Evolutionary conservation across 2,113 vertebrate species (phyloP), one percentile per base, ranked within the genome.

Genomic region (Neolamprologus sp.): DNA sequence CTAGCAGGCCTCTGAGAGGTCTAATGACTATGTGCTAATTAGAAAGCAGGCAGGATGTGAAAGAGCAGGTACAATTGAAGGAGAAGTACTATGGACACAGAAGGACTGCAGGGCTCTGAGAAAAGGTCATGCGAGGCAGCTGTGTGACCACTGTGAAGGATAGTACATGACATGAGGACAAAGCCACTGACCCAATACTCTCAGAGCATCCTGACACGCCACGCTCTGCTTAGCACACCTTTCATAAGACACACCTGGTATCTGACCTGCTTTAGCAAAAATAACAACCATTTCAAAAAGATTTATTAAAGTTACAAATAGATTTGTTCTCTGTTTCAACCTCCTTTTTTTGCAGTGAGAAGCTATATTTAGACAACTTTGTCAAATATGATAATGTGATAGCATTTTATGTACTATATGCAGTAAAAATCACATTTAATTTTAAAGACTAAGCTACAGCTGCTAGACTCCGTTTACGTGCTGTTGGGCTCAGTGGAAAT

Each of bases 81-180:
- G 87, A 90, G 87, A 87, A 85, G 53, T 19, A 37, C 49, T 23
- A 75, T 58, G 87, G 85, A 89, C 81, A 82, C 84, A 45, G 83
- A 68, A 54, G 58, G 88, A 89, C 87, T 83, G 81, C 75, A 19
- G 87, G 85, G 91, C 90, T 89, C 49, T 78, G 71, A 79, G 83
- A 85, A 93, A 93, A 93, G 94, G 94, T 95, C 91, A 87, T 5
- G n/a, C 7, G 4, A 91, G 86, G 90, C 88, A 88, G 89, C 86
- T 87, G 92, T 90, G 85, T 89, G 81, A 71, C 83, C 90, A 85
- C 88, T 86, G 82, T 94, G 94, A 95, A 87, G 87, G 89, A 94
- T 90, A 71, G 82, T 88, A 82, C 83, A 79, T 94, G 94, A 95
- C 94, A 93, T 40, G 37, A 75, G 92, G 92, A 93, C 88, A 90